Evolutionary conservation across 30 jellyfish, hydroid and myxozoan species (phyloP), one percentile per base, ranked within the genome.

Genomic region (Aurelia aurita): DNA sequence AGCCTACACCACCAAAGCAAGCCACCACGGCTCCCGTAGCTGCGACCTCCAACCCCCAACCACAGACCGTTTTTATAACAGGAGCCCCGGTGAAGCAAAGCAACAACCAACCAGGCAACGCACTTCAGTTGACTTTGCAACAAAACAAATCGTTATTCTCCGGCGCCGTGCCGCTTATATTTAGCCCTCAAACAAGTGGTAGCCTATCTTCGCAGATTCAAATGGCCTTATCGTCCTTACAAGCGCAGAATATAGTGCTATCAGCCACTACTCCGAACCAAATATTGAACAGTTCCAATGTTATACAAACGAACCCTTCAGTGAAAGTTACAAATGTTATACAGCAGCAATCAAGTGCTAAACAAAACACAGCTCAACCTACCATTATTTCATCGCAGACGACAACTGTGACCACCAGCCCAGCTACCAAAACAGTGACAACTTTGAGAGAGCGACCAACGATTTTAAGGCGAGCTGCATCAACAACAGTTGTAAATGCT

Each of bases 121-220:
- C 87, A n/a, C 31, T 83, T 14, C 61, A 70, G 29, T 49, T 83
- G 35, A 70, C 84, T 32, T 44, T 82, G 54, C 32, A 84, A 13
- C 91, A 74, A 7, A 69, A 58, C 26, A 67, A 69, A 49, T 83
- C 87, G 1, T 14, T 83, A 20, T 57, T 71, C 27, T 63, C 87
- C 8, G 93, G 86, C 9, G 87, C 87, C 22, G 60, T 82, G 27
- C 91, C 91, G n/a, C 72, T 82, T 20, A 69, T 82, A 1, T 43
- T 82, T 72, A 43, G 91, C 46, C 58, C 91, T 3, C 84, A 80
- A 49, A 73, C 77, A 5, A 31, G 58, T 34, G 57, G 67, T 14
- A 77, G 67, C 26, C 26, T 77, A 0, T 34, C 88, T 4, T 21
- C 49, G n/a, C 88, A 77, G 55, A 51, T 77, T 11, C 88, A 77